Conservation (phyloP, 2,797 vertebrate genomes). For the Bucorvus abyssinicus region DNA sequence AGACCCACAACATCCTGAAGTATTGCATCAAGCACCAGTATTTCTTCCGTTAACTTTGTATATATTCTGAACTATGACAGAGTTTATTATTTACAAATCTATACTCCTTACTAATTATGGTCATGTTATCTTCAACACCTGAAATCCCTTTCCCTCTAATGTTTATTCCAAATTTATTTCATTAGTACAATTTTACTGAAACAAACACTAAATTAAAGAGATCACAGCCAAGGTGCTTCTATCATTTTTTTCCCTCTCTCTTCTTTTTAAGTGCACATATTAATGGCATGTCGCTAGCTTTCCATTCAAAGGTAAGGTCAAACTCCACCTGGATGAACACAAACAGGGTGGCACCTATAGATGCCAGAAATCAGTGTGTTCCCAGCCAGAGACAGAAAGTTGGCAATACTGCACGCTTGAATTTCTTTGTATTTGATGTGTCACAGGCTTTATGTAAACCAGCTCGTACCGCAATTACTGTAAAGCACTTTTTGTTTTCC, state of each 20-base stretch:
- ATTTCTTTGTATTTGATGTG: background rate
- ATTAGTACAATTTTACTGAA: background rate
- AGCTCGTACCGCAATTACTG: background rate
- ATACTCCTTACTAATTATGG: background rate
- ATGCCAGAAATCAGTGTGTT: background rate
- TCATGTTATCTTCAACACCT: background rate
- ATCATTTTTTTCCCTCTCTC: background rate
- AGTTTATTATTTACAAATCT: background rate
- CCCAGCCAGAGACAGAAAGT: background rate
- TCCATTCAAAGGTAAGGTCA: background rate
- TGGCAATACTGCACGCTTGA: background rate
- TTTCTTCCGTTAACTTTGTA: background rate
- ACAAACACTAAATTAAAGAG: background rate
- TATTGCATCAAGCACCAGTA: background rate
- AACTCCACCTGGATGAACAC: background rate
- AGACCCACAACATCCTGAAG: background rate
- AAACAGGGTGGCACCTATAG: background rate
- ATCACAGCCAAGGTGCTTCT: background rate
- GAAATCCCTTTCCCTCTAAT: background rate
- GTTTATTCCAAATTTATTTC: constrained; percentile 9
- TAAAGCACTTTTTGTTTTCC: background rate
- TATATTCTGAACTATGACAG: background rate
- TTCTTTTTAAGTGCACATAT: background rate
- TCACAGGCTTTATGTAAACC: background rate
- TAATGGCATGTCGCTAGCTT: background rate